These are phyloP conservation scores for Penaeus indicus DNA, from an alignment of 1,140 invertebrate genomes.

Conservation along the genomic window DNA sequence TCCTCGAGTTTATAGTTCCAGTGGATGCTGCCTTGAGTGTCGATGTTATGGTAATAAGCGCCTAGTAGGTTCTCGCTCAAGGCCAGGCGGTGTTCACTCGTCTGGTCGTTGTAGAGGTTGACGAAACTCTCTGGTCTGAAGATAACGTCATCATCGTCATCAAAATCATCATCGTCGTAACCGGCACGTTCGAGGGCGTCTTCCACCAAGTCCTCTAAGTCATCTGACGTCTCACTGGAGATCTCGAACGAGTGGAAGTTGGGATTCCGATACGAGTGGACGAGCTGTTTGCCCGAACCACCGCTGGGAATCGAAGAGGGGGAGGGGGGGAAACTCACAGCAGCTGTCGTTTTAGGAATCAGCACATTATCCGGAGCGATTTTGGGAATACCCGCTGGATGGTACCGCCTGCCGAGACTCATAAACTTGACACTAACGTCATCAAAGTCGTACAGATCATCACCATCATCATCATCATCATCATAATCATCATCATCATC, in stretches of 20 bases:
- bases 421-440: conserved; percentile 25
- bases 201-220: neutral
- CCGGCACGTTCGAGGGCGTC: neutral
- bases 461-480: conserved; percentile 15
- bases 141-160: conserved; percentile 28
- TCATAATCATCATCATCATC: conserved; percentile 35
- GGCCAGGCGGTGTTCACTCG: conserved; percentile 48
- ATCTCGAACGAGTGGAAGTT: conserved; percentile 8
- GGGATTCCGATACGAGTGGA: conserved; percentile 22
- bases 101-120: conserved; percentile 31
- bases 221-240: conserved; percentile 6
- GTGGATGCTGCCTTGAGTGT: conserved; percentile 55
- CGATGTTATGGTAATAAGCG: conserved; percentile 52
- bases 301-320: neutral
- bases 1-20: conserved; percentile 60
- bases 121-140: conserved; percentile 8
- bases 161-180: conserved; percentile 10
- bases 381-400: conserved; percentile 48
- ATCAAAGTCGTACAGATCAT: conserved; percentile 36
- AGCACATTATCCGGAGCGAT: conserved; percentile 29
- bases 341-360: neutral
- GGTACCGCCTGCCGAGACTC: conserved; percentile 55
- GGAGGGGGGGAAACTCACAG: neutral
- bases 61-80: conserved; percentile 40
- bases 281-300: neutral